Evolutionary conservation across 2,797 vertebrate species (phyloP), one percentile per base, ranked within the genome.

Genomic region (Hoplostethus mediterraneus): DNA sequence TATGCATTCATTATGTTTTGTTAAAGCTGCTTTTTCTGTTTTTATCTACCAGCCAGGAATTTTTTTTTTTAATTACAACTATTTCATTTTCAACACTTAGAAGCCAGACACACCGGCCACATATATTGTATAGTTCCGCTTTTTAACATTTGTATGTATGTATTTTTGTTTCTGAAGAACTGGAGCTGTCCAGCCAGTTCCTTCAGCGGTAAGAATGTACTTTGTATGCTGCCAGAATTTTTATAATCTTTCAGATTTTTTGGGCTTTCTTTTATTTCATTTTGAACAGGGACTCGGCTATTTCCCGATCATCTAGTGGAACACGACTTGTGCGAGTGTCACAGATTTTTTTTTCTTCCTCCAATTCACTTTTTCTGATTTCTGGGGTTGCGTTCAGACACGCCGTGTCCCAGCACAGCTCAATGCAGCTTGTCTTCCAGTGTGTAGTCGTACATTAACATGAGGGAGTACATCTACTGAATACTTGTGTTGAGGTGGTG

Each of bases 21-120:
- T 92, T 94, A 94, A 94, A 94, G 93, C 95, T 93, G 92, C 94
- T 94, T 95, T 90, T 74, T 94, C 92, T 84, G 82, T 87, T 86
- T 87, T 87, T 91, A 74, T 31, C 72, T 62, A 44, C 56, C 44
- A 52, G 40, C 85, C 78, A 76, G 65, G 56, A 2, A 51, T 28
- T 44, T 25, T 55, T 49, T 30, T 55, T 49, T 30, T 40, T 1
- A 31, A 53, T 47, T 17, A 38, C 44, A 42, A 47, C 56, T 64
- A 33, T 49, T 65, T 71, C 56, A 36, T 38, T 49, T 28, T 56
- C 28, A 45, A 53, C 33, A 68, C 53, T 67, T 66, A 30, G 44
- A 67, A 56, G 84, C 81, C 74, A 80, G 73, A 56, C 63, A 74
- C 85, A 85, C 90, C 82, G 90, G 90, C 89, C 90, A 30, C 49